Evolutionary conservation across 2,113 vertebrate genomes (phyloP), one percentile per base, ranked within the genome.

Genomic region (Eleginops maclovinus): DNA sequence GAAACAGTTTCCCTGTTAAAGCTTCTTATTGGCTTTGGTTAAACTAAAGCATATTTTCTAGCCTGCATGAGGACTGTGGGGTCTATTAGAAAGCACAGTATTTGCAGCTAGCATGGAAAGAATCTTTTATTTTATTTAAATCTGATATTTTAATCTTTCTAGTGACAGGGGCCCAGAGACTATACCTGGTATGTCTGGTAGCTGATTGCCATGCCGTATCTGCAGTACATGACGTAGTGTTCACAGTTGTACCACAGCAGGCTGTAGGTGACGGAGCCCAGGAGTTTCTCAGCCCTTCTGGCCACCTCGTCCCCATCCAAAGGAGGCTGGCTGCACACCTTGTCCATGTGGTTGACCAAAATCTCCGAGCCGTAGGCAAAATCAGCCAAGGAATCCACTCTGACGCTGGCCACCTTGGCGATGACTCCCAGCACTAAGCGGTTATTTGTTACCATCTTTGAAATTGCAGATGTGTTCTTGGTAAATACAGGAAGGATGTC

Each of bases 201-300:
- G 93, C 98, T 99, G 85, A 97, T 90, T 0, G 93, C 77, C 40
- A 94, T 90, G 13, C 96, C 97, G 0, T 97, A 99, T 79, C 98
- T 95, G 95, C 98, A 99, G 94, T 97, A 94, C 89, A 98, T 99
- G 85, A 98, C 98, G 21, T 97, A 99, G 92, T 99, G 98, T 86
- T 99, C 98, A 72, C 98, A 99, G 94, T 99, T 99, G 94, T 98
- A 97, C 98, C 98, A 99, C 65, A 99, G 94, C 0, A 99, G 89
- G 85, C 98, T 99, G 92, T 99, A 99, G 24, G 92, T 87, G 11
- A 96, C 93, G 0, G 93, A 56, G 4, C 98, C 98, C 89, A 97
- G 75, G 77, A 96, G 91, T 79, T 94, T 96, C 94, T 99, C 97
- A 0, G 98, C 98, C 75, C 98, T 88, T 7, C 70, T 81, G 0